Evolutionary conservation across 2,888 invertebrate species (phyloP).

Genomic region (Pachycephus smyrnensis): DNA sequence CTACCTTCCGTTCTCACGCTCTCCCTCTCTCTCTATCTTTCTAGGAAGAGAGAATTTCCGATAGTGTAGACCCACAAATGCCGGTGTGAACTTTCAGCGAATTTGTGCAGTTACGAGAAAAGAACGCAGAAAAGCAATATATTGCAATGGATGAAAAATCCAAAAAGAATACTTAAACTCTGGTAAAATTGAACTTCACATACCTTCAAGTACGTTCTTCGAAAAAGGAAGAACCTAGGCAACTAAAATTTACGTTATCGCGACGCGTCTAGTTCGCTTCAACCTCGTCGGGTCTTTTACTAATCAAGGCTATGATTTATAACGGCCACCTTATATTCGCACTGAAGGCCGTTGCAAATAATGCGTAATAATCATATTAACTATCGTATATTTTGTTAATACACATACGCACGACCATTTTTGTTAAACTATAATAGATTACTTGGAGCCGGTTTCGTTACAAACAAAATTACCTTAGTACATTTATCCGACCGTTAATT

Average conservation of each 20-base stretch:
- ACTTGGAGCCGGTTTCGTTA: not conserved
- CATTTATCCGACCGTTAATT: not conserved
- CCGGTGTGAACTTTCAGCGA: not conserved
- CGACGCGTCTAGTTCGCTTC: not conserved
- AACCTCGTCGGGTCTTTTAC: constrained; percentile 4
- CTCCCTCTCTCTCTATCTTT: not conserved
- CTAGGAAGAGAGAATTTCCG: not conserved
- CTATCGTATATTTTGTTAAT: not conserved
- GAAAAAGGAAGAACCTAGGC: not conserved
- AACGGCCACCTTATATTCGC: constrained; percentile 2
- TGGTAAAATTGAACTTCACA: not conserved
- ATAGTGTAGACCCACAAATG: not conserved
- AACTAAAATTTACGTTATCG: constrained; percentile 3
- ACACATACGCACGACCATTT: not conserved
- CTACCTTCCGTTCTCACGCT: too few species aligned
- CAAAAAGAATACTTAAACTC: not conserved
- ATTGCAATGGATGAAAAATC: not conserved
- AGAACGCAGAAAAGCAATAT: not conserved
- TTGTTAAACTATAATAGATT: not conserved
- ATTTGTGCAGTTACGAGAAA: not conserved
- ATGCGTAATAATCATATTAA: not conserved
- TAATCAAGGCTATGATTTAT: constrained; percentile 16
- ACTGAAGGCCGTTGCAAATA: constrained; percentile 1
- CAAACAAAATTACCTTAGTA: not conserved
- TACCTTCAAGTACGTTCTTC: not conserved